These are phyloP conservation scores for Omphaloscelis lunosa DNA, from an alignment of 2,888 invertebrate species.

Conservation along the genomic window DNA sequence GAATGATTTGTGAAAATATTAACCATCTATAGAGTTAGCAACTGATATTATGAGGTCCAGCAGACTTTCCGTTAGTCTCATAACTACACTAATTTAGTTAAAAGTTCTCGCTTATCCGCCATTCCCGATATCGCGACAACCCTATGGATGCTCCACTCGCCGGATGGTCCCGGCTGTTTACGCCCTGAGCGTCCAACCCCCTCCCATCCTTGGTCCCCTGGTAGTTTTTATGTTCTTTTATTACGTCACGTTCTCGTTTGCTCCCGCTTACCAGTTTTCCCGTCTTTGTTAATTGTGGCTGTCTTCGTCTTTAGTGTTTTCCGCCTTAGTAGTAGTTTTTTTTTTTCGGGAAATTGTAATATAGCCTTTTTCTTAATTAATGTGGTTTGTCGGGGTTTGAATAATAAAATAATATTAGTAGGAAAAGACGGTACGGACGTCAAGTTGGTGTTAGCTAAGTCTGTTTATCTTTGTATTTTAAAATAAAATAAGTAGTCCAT, in stretches of 20 bases:
- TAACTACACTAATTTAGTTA: slow-evolving; percentile 37
- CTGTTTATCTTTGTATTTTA: too few relatives aligned
- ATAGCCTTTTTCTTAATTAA: slow-evolving; percentile 20
- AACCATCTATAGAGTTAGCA: not conserved
- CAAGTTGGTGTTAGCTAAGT: too few relatives aligned
- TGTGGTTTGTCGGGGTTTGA: slow-evolving; percentile 15
- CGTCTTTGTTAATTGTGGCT: slow-evolving; percentile 74
- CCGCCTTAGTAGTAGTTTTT: slow-evolving; percentile 54
- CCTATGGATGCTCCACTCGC: slow-evolving; percentile 59
- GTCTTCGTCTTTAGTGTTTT: slow-evolving; percentile 71
- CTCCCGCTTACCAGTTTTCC: slow-evolving; percentile 69
- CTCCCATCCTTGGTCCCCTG: slow-evolving; percentile 64
- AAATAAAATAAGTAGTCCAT: too few relatives aligned
- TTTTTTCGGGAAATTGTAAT: slow-evolving; percentile 40
- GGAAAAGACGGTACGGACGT: too few relatives aligned
- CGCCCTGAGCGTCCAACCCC: slow-evolving; percentile 68
- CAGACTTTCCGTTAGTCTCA: not conserved
- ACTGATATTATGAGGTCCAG: not conserved
- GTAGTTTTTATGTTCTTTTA: slow-evolving; percentile 71
- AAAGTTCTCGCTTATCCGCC: slow-evolving; percentile 24
- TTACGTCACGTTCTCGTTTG: slow-evolving; percentile 72
- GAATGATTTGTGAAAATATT: not conserved
- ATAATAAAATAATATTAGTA: too few relatives aligned
- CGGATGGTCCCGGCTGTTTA: slow-evolving; percentile 70
- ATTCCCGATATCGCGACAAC: slow-evolving; percentile 39